Conservation (phyloP, 2,888 invertebrate genomes). For the Cryptocheilus praepositus region DNA sequence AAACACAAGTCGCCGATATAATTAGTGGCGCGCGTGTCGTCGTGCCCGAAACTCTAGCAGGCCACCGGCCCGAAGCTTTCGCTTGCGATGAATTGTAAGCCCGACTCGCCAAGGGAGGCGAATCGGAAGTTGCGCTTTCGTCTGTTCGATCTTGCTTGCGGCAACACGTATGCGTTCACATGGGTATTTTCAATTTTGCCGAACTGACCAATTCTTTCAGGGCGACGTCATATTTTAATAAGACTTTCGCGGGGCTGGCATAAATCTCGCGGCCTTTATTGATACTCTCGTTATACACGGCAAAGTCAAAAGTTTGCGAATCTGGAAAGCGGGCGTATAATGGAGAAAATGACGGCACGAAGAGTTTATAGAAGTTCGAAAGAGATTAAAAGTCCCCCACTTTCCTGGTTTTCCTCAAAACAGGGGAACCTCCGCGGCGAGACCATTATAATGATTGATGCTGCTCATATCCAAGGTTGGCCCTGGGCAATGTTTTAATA, state of each 20-base stretch:
- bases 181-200: slow-evolving; percentile 5
- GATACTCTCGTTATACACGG: background rate
- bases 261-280: slow-evolving; percentile 3
- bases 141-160: too few relatives aligned
- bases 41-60: slow-evolving; percentile 36
- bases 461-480: slow-evolving; percentile 46
- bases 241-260: background rate
- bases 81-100: background rate
- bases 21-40: slow-evolving; percentile 69
- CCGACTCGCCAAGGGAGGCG: background rate
- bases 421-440: slow-evolving; percentile 36
- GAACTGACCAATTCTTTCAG: background rate
- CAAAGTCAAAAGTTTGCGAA: slow-evolving; percentile 1
- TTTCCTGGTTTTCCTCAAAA: slow-evolving; percentile 40
- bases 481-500: slow-evolving; percentile 38
- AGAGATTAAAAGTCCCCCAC: slow-evolving; percentile 48
- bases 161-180: background rate
- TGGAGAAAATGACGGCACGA: slow-evolving; percentile 16
- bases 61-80: slow-evolving; percentile 9
- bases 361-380: slow-evolving; percentile 43
- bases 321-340: background rate
- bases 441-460: slow-evolving; percentile 51
- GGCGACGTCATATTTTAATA: too few relatives aligned
- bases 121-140: too few relatives aligned
- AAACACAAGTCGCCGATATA: slow-evolving; percentile 66